Evolutionary conservation across 2,888 invertebrate genomes (phyloP), one percentile per base, ranked within the genome.

Genomic region (Pherbina coryleti): DNA sequence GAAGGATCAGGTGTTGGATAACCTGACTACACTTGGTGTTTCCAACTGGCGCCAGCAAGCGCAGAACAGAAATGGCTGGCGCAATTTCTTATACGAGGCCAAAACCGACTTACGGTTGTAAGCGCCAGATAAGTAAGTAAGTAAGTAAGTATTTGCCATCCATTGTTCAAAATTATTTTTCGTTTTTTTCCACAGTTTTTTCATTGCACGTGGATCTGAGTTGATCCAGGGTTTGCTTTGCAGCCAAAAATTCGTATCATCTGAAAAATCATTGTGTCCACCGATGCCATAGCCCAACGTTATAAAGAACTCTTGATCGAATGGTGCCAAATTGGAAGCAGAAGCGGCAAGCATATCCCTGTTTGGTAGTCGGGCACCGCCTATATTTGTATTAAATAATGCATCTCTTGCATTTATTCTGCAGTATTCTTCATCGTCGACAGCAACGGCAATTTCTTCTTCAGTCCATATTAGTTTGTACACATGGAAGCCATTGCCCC

Each of bases 231-330:
- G 96, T 86, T 96, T 97, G 1, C 60, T 25, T 3, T 75, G 77
- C 5, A 78, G n/a, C 83, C 86, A 85, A 14, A 79, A 80, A 8
- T 85, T 83, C n/a, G 79, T 75, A 44, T 79, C 83, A 83, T 96
- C 95, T 0, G 92, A 91, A 85, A 95, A 96, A 84, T 93, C 93
- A 77, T 92, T 91, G 2, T 92, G 88, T 0, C 96, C 96, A 0
- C 95, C 96, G 67, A 95, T 94, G 51, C 95, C 94, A 9, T 96
- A 90, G 0, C 96, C 96, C 69, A 97, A 84, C 0, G 93, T 92
- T 34, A 97, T 94, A 93, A 95, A 90, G 77, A 90, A 90, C 90
- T 95, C 92, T 87, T 93, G 92, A 88, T 96, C 95, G 83, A 96
- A 95, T 0, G 96, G 96, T 0, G 95, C 94, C 89, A 95, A 91